These are phyloP conservation scores for Rostratula benghalensis DNA, from an alignment of 2,113 vertebrate species.

Conservation along the genomic window DNA sequence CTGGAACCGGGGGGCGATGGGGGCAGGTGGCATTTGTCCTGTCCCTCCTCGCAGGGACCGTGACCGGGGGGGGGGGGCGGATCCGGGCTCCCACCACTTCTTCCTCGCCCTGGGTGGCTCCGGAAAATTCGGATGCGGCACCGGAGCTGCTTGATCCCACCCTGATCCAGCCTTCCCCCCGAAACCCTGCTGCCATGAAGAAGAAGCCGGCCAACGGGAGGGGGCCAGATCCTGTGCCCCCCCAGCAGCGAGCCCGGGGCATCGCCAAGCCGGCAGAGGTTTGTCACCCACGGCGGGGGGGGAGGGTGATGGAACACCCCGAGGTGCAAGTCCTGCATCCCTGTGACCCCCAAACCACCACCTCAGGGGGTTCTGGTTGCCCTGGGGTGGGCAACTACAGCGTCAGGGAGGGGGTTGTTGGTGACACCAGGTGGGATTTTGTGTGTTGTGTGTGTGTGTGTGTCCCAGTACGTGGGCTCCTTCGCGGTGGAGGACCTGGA, in stretches of 20 bases:
- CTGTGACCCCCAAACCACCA: background rate
- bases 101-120: background rate
- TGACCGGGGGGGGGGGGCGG: fast-evolving
- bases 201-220: conserved; percentile 40
- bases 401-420: fast-evolving
- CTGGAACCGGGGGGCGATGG: background rate
- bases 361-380: background rate
- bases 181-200: conserved; percentile 50
- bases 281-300: fast-evolving
- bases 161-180: background rate
- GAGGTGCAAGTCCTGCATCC: fast-evolving
- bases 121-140: background rate
- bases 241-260: conserved; percentile 42
- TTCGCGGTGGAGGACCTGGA: conserved; percentile 85
- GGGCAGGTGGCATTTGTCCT: background rate
- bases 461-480: conserved; percentile 88
- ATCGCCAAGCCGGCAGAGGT: conserved; percentile 74
- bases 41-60: background rate
- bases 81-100: background rate
- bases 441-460: too few species aligned
- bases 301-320: too few species aligned
- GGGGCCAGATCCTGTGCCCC: conserved; percentile 2
- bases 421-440: background rate
- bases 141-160: background rate
- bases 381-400: background rate